Percentiles rank a stretch among this genome's conserved stretches.
Evolutionary conservation across 1,140 invertebrate genomes (phyloP).

Genomic region (Meloidogyne exigua): DNA sequence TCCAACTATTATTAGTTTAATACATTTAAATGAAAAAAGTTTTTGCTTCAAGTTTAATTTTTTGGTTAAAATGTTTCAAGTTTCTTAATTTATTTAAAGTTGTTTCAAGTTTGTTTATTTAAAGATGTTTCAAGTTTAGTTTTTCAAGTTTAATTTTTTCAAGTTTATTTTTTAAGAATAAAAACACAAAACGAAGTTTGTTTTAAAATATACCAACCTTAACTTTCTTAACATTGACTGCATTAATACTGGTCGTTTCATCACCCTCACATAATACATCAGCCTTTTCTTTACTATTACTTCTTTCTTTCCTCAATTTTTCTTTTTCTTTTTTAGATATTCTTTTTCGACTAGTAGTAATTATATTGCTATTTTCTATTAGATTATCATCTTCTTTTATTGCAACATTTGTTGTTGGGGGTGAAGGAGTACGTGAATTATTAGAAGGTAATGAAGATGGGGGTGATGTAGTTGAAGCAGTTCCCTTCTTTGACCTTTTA

Average conservation of each 20-base stretch:
- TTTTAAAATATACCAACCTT: neutral
- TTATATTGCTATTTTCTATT: neutral
- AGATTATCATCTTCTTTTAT: neutral
- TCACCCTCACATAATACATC: conserved; percentile 1
- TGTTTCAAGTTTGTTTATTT: too few species aligned
- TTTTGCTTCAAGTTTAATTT: too few species aligned
- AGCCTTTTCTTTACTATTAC: conserved; percentile 9
- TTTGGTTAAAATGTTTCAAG: too few species aligned
- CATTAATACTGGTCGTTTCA: neutral
- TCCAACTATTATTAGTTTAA: too few species aligned
- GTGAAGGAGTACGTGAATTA: conserved; percentile 20
- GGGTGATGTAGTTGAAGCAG: neutral
- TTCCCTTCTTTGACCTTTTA: neutral
- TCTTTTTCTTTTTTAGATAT: neutral
- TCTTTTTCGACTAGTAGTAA: neutral
- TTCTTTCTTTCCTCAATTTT: neutral
- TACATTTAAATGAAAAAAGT: too few species aligned
- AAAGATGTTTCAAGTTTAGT: too few species aligned
- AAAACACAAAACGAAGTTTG: too few species aligned
- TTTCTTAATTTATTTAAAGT: too few species aligned
- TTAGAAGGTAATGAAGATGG: conserved; percentile 10
- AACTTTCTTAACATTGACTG: neutral
- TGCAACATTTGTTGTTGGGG: conserved; percentile 1
- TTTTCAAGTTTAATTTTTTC: too few species aligned
- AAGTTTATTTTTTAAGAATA: too few species aligned